Evolutionary conservation across 1,140 invertebrate species (phyloP), one percentile per base, ranked within the genome.

Genomic region (Galleria mellonella): DNA sequence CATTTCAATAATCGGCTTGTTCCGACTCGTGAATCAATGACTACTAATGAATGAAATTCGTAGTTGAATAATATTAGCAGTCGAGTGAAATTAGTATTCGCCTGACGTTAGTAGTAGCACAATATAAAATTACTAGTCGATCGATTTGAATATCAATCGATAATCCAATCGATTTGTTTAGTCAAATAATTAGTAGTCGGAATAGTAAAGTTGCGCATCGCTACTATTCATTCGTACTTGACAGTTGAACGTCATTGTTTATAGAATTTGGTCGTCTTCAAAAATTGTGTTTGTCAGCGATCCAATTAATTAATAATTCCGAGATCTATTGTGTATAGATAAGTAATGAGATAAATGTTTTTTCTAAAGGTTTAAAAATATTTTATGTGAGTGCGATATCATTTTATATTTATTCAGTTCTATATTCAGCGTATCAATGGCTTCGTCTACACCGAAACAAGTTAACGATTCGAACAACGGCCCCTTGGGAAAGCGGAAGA

Each of bases 381-480:
- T 10, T 37, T 23, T 17, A 23, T 23, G 17, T 43, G 30, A 30
- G 44, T 47, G 30, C 12, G n/a, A 12, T 15, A 12, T 32, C 31
- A 30, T 28, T 40, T 3, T 23, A 23, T 23, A 23, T 23, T 23
- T 23, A n/a, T n/a, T n/a, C n/a, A 6, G 17, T 23, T 23, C 6
- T 7, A 40, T 9, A 15, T 8, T 9, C 17, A 6, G 17, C 17
- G 15, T 37, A 13, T 33, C 43, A 47, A 53, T 51, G 58, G 82
- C 83, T 76, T 72, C 78, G 62, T 73, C 82, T 58, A 71, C 73
- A 55, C 65, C 78, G 51, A 76, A 79, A 67, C 73, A 72, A 71
- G 52, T 62, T 57, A 82, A 77, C 62, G 62, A 64, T 43, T 62
- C 66, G 31, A 75, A 59, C 65, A 77, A 75, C 67, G 70, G 71